Evolutionary conservation across 2,888 invertebrate species (phyloP).

Genomic region (Norana najaformis): DNA sequence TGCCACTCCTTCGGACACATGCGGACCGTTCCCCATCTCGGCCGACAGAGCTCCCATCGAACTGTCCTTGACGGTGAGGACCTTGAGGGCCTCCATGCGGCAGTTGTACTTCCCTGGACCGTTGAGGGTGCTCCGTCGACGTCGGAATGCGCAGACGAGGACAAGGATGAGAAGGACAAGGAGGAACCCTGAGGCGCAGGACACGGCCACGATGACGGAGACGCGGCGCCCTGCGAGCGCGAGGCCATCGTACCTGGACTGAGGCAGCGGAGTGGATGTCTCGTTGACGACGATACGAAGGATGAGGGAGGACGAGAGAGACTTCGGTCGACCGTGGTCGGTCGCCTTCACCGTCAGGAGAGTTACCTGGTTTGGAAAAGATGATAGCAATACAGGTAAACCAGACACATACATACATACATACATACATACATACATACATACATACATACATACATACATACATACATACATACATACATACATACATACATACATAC

Average conservation of each 20-base stretch:
- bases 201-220: constrained; percentile 28
- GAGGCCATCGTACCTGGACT: neutral
- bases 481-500: too few species aligned
- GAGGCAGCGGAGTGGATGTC: neutral
- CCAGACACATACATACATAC: neutral
- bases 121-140: neutral
- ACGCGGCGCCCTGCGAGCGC: neutral
- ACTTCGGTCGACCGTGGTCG: neutral
- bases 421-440: neutral
- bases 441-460: neutral
- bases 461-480: neutral
- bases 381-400: neutral
- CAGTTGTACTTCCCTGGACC: constrained; percentile 34
- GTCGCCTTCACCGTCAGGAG: neutral
- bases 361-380: neutral
- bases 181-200: constrained; percentile 31
- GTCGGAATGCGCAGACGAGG: constrained; percentile 30
- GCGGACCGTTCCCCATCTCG: neutral
- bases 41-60: neutral
- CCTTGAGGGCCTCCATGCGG: constrained; percentile 34
- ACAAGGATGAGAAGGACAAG: constrained; percentile 30
- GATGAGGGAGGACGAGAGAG: neutral
- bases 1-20: neutral
- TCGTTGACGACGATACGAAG: neutral
- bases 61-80: constrained; percentile 43